phyloP scores from a whole-genome alignment of 2,797 vertebrate genomes.

The Chiloscyllium punctatum region DNA sequence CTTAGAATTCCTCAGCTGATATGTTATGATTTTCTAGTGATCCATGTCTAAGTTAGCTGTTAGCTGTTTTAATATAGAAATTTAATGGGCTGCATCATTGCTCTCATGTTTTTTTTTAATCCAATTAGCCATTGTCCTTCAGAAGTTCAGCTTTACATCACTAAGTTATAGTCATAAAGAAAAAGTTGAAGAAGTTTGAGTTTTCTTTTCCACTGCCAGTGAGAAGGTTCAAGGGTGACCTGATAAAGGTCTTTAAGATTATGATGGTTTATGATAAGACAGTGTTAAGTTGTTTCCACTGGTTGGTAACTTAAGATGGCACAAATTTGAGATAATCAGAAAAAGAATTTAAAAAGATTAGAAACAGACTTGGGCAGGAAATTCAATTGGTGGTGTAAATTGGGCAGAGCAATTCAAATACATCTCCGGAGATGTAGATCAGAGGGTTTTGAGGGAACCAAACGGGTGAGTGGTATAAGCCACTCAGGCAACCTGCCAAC shows the following conservation, averaged over 20 bases:
- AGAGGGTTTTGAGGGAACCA: neutral
- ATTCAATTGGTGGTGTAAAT: neutral
- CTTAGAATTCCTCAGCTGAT: neutral
- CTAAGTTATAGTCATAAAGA: neutral
- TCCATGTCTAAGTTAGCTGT: neutral
- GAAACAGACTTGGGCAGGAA: neutral
- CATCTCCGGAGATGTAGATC: neutral
- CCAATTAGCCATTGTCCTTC: neutral
- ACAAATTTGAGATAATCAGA: conserved; percentile 1
- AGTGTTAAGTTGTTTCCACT: neutral
- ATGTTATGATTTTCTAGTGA: neutral
- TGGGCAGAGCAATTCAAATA: neutral
- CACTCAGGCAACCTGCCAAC: neutral
- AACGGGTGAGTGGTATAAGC: neutral
- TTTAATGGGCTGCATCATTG: neutral
- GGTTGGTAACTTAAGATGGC: neutral
- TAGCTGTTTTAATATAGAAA: neutral
- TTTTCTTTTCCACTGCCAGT: neutral
- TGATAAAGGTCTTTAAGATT: conserved; percentile 9
- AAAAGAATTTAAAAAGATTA: neutral
- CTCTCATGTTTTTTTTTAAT: neutral
- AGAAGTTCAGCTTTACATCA: neutral
- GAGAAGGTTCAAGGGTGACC: neutral
- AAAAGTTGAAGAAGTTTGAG: neutral
- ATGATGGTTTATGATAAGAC: neutral